Evolutionary conservation across 1,140 invertebrate species (phyloP), one percentile per base, ranked within the genome.

Genomic region (Coenobita brevimanus): DNA sequence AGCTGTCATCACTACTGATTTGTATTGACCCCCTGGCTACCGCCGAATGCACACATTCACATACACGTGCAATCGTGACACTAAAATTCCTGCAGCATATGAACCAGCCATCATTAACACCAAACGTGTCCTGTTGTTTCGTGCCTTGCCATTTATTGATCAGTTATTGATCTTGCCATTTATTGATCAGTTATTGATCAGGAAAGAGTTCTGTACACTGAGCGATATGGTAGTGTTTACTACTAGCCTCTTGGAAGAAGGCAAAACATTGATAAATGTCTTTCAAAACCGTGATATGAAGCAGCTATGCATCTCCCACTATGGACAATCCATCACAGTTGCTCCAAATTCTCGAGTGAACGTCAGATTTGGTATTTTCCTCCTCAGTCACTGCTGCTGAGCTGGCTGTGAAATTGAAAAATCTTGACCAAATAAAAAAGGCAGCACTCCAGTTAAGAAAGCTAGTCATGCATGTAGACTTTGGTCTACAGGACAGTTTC

Each of bases 281-380:
- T 69, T 69, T 69, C 64, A 10, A 69, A 69, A 15, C 27, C 64
- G 27, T 30, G 27, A 69, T 69, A 69, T 69, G 64, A 69, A 69
- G 27, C 64, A 69, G 27, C 27, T 69, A 30, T 10, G 10, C 64
- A 13, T 69, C 64, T 69, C 27, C 27, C 64, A 69, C 27, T 30
- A 69, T 69, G 64, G 64, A 30, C 13, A 69, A 17, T 69, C 27
- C 8, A 27, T 69, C 27, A 69, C 13, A 69, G 27, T 69, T 30
- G 13, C 13, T 69, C 27, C 64, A 69, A 69, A 69, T 30, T 17
- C 8, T 30, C 10, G 64, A 69, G 64, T 69, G 64, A 69, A 69
- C 8, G 64, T 13, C 13, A 57, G 27, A 69, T 69, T 8, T 17
- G 64, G 27, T 10, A 13, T 30, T n/a, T n/a, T n/a, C n/a, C n/a